Evolutionary conservation across 2,113 vertebrate genomes (phyloP).

Genomic region (Emydocephalus ijimae): DNA sequence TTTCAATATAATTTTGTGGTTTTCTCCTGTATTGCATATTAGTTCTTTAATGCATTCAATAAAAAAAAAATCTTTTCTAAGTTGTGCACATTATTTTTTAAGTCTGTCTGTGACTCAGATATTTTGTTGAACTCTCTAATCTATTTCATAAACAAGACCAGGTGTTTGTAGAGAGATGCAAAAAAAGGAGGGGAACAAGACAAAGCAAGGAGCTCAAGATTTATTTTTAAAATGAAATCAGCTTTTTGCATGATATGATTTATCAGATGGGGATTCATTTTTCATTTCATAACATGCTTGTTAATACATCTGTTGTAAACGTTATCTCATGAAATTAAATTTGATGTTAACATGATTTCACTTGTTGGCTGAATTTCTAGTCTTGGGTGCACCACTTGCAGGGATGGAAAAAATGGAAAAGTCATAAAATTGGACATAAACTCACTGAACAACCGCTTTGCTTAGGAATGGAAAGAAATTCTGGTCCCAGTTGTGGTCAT

Average conservation of each 20-base stretch:
- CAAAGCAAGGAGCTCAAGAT: neutral
- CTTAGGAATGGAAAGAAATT: neutral
- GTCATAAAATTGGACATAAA: neutral
- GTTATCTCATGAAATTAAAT: constrained; percentile 6
- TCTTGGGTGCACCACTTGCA: neutral
- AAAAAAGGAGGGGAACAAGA: neutral
- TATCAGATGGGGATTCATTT: neutral
- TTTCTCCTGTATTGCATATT: neutral
- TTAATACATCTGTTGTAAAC: constrained; percentile 1
- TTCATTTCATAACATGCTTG: constrained; percentile 1
- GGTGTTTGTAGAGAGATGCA: neutral
- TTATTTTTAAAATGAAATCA: neutral
- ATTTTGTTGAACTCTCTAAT: neutral
- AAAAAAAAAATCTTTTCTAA: neutral
- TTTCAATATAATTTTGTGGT: neutral
- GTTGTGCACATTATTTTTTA: neutral
- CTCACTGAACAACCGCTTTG: neutral
- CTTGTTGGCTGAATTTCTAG: neutral
- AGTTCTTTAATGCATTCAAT: neutral
- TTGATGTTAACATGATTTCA: constrained; percentile 12
- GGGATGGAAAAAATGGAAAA: neutral
- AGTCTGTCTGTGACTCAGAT: too few relatives aligned
- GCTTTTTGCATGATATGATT: neutral
- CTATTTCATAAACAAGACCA: neutral
- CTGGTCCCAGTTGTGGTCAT: neutral